phyloP scores from a whole-genome alignment of 2,113 vertebrate genomes.

The Apeltes quadracus region DNA sequence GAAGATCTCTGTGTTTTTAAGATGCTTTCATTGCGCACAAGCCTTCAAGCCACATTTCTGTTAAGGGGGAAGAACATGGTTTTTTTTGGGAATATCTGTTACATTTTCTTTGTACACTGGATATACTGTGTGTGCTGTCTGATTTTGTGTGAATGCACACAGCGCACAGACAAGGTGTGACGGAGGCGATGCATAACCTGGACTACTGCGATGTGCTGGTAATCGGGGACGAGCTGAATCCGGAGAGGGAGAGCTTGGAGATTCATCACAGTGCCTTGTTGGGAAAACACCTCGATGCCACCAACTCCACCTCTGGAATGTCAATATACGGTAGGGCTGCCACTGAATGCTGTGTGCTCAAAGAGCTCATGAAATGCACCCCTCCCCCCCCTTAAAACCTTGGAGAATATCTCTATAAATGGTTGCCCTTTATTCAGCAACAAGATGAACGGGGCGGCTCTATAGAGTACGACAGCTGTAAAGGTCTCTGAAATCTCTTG shows the following conservation, averaged over 20 bases:
- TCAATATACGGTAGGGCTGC: conserved; percentile 89
- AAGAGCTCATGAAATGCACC: neutral
- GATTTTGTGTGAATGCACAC: conserved; percentile 15
- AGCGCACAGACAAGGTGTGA: conserved; percentile 82
- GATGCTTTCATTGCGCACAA: conserved; percentile 1
- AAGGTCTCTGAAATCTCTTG: conserved; percentile 15
- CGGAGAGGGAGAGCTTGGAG: conserved; percentile 88
- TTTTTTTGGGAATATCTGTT: neutral
- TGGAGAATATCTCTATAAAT: conserved; percentile 3
- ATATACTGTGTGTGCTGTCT: neutral
- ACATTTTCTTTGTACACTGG: neutral
- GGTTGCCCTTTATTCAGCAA: conserved; percentile 16
- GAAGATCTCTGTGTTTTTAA: neutral
- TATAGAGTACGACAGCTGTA: conserved; percentile 11
- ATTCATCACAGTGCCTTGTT: conserved; percentile 84
- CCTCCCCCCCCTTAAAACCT: neutral
- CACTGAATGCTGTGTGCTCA: neutral
- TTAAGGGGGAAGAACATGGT: neutral
- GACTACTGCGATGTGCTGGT: conserved; percentile 97
- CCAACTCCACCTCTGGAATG: conserved; percentile 94
- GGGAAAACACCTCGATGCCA: conserved; percentile 92
- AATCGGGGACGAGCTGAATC: conserved; percentile 87
- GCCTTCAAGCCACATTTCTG: neutral
- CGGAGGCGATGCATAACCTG: conserved; percentile 93
- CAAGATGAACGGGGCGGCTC: conserved; percentile 7